Percentiles rank a stretch among this genome's conserved stretches.
Evolutionary conservation across 1,140 invertebrate species (phyloP).

Genomic region (Lineus longissimus): DNA sequence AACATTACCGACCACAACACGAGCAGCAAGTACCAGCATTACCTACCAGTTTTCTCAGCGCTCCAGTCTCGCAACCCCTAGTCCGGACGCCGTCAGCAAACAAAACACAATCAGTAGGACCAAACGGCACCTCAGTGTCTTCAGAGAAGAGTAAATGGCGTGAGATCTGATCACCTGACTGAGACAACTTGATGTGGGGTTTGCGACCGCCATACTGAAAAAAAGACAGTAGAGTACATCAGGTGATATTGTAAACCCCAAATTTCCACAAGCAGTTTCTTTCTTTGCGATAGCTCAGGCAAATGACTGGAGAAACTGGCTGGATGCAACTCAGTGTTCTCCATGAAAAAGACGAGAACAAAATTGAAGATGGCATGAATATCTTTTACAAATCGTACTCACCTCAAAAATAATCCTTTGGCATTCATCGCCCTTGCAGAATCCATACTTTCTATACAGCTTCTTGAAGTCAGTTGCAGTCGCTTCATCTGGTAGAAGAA

Average conservation of each 20-base stretch:
- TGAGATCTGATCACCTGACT: conserved; percentile 36
- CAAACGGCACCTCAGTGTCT: conserved; percentile 34
- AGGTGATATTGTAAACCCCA: too few species aligned
- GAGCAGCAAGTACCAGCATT: too few species aligned
- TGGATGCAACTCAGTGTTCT: too few species aligned
- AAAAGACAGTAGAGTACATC: conserved; percentile 5
- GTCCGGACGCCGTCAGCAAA: conserved; percentile 45
- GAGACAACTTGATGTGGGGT: conserved; percentile 40
- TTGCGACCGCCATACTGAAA: conserved; percentile 32
- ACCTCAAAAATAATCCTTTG: conserved; percentile 44
- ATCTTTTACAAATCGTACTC: conserved; percentile 2
- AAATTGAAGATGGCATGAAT: too few species aligned
- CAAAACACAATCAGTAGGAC: conserved; percentile 44
- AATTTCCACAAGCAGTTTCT: too few species aligned
- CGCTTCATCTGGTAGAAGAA: background rate
- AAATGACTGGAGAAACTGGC: too few species aligned
- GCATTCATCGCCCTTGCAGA: conserved; percentile 47
- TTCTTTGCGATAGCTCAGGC: too few species aligned
- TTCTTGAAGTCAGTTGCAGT: conserved; percentile 37
- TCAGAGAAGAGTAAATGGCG: conserved; percentile 41
- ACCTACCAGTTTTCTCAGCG: background rate
- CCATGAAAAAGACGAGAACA: too few species aligned
- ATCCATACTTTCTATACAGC: conserved; percentile 33
- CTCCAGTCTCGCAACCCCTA: conserved; percentile 34
- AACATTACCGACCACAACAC: too few species aligned